Conservation (phyloP, 2,888 invertebrate genomes). For the Amphipyra tragopoginis region DNA sequence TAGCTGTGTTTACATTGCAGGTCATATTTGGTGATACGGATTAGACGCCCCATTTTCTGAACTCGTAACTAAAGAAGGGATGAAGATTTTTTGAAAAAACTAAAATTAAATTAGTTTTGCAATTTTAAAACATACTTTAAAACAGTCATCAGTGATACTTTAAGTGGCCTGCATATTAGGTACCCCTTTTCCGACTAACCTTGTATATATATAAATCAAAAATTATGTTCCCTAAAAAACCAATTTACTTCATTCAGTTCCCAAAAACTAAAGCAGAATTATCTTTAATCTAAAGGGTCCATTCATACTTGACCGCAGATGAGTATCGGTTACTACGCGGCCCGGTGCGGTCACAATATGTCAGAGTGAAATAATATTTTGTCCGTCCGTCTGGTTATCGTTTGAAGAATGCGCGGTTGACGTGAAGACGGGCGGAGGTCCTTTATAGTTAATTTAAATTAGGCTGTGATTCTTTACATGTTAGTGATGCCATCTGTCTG, state of each 20-base stretch:
- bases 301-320: conserved; percentile 63
- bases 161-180: too few species aligned
- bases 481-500: conserved; percentile 38
- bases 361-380: conserved; percentile 34
- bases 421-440: conserved; percentile 44
- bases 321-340: conserved; percentile 47
- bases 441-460: conserved; percentile 44
- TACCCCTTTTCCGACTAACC: too few species aligned
- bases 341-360: conserved; percentile 35
- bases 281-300: conserved; percentile 52
- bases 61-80: too few species aligned
- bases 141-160: too few species aligned
- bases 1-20: too few species aligned
- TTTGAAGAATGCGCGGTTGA: conserved; percentile 59
- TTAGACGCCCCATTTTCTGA: too few species aligned
- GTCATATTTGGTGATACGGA: too few species aligned
- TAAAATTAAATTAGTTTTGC: too few species aligned
- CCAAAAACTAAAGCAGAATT: conserved; percentile 38
- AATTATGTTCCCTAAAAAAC: too few species aligned
- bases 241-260: conserved; percentile 43
- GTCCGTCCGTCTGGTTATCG: conserved; percentile 62
- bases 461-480: conserved; percentile 24
- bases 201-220: too few species aligned
- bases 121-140: too few species aligned
- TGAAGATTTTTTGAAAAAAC: too few species aligned